Evolutionary conservation across 2,797 vertebrate species (phyloP).

Genomic region (Arctocebus calabarensis): DNA sequence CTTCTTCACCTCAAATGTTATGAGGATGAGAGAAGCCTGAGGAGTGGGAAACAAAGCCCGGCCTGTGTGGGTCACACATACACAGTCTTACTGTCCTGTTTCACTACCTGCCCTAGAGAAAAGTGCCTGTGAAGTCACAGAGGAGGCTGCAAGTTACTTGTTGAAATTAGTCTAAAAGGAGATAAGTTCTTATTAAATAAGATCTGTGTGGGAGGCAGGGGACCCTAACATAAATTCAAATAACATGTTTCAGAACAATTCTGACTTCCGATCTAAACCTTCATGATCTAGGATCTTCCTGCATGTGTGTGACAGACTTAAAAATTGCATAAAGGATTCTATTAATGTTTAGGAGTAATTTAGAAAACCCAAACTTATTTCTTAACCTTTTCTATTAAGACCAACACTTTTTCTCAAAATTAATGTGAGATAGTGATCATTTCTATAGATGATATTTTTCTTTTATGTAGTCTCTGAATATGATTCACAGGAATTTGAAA

Average conservation of each 20-base stretch:
- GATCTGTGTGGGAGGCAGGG: not conserved
- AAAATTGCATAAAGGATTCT: not conserved
- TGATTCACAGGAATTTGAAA: conserved; percentile 34
- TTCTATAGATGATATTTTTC: conserved; percentile 17
- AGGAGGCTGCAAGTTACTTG: not conserved
- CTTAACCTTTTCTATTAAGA: conserved; percentile 7
- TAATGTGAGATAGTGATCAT: conserved; percentile 42
- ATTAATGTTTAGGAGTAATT: not conserved
- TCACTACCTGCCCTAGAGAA: not conserved
- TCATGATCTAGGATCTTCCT: not conserved
- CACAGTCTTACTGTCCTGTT: not conserved
- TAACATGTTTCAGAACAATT: not conserved
- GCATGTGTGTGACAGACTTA: not conserved
- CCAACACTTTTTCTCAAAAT: not conserved
- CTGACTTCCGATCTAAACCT: not conserved
- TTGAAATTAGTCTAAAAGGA: not conserved
- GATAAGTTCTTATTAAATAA: not conserved
- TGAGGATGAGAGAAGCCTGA: not conserved
- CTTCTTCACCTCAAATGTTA: not conserved
- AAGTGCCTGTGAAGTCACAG: not conserved
- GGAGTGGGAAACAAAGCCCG: not conserved
- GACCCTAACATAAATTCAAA: not conserved
- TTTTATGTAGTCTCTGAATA: conserved; percentile 33
- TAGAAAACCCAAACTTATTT: conserved; percentile 38
- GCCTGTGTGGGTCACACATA: accelerated